These are phyloP conservation scores for Tribolium castaneum DNA, from an alignment of 1,140 invertebrate genomes.

Conservation along the genomic window DNA sequence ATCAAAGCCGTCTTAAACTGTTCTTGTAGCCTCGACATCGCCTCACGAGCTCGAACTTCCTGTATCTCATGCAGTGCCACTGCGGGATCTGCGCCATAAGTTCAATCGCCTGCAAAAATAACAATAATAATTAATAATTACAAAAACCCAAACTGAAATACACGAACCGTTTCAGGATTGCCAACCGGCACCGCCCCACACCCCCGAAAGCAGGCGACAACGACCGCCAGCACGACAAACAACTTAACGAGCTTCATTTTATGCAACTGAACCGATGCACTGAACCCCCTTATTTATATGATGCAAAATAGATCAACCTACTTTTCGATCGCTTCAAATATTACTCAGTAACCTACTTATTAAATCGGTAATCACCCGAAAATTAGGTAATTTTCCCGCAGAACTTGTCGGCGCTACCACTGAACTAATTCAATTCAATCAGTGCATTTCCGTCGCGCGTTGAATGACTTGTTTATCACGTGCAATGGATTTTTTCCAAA, in stretches of 20 bases:
- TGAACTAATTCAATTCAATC: conserved; percentile 26
- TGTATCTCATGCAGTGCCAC: conserved; percentile 82
- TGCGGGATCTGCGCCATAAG: conserved; percentile 79
- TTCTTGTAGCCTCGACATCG: conserved; percentile 68
- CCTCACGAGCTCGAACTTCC: conserved; percentile 79
- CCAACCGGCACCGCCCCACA: conserved; percentile 30
- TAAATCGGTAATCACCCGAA: conserved; percentile 27
- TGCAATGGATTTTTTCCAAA: not conserved
- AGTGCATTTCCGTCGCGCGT: conserved; percentile 2
- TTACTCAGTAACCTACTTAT: conserved; percentile 39
- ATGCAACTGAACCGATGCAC: conserved; percentile 4
- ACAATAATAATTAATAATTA: not conserved
- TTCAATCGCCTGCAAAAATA: conserved; percentile 66
- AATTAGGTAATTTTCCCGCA: conserved; percentile 27
- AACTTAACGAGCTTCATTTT: conserved; percentile 32
- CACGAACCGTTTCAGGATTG: conserved; percentile 44
- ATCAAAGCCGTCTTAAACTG: conserved; percentile 40
- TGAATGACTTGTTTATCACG: not conserved
- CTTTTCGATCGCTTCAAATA: conserved; percentile 27
- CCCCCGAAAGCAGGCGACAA: not conserved
- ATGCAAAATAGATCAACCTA: conserved; percentile 44
- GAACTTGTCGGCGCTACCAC: conserved; percentile 19
- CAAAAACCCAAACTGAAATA: not conserved
- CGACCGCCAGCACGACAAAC: conserved; percentile 23
- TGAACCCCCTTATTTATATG: conserved; percentile 20